Evolutionary conservation across 2,113 vertebrate species (phyloP).

Genomic region (Myotis davidii): DNA sequence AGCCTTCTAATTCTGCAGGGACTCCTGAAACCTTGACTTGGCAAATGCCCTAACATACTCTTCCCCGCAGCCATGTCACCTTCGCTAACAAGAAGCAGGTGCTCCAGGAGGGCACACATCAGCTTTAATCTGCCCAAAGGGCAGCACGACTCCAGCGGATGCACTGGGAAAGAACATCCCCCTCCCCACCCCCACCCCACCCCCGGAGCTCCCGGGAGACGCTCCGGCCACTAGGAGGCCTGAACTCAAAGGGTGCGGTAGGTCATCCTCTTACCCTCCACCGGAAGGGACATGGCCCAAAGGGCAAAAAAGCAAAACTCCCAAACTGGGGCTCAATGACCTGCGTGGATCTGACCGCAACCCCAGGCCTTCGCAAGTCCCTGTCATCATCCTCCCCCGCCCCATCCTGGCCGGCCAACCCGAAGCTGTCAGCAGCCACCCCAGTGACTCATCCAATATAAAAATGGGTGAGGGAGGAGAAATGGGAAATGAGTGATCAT

Average conservation of each 20-base stretch:
- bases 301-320: conserved; percentile 3
- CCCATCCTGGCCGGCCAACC: not conserved
- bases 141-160: not conserved
- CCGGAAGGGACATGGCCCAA: not conserved
- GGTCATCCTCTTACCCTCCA: not conserved
- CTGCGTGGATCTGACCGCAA: not conserved
- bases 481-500: conserved; percentile 22
- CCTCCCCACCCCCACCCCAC: no score
- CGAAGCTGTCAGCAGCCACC: conserved; percentile 6
- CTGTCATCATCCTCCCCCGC: not conserved
- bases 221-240: not conserved
- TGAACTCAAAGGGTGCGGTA: not conserved
- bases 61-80: not conserved
- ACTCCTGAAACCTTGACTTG: not conserved
- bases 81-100: not conserved
- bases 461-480: not conserved
- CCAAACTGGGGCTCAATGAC: not conserved
- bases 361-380: not conserved
- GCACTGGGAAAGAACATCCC: not conserved
- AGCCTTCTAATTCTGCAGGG: not conserved
- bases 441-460: conserved; percentile 18
- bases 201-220: not conserved
- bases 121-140: not conserved
- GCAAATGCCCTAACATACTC: not conserved
- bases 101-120: not conserved